Conservation (phyloP, 1,140 invertebrate genomes). For the Drosophila rhopaloa region DNA sequence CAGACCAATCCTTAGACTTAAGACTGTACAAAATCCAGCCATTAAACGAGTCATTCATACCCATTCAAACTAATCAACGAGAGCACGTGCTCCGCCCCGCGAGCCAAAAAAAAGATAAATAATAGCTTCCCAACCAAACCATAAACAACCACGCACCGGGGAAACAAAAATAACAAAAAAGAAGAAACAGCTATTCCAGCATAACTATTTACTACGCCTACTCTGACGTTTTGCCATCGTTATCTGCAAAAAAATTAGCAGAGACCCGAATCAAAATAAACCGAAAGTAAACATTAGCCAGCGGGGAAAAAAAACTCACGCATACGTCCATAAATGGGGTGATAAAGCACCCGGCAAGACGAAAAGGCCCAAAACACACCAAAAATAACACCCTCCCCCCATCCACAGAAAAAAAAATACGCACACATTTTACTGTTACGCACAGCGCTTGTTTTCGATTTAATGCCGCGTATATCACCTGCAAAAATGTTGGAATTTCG, state of each 20-base stretch:
- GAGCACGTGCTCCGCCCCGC: conserved; percentile 55
- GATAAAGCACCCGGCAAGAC: conserved; percentile 48
- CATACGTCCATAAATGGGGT: conserved; percentile 44
- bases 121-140: conserved; percentile 17
- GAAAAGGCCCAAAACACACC: conserved; percentile 32
- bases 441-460: conserved; percentile 55
- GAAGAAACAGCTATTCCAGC: conserved; percentile 10
- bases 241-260: conserved; percentile 42
- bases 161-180: background rate
- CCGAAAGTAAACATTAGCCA: conserved; percentile 63
- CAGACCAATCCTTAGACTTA: background rate
- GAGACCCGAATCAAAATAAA: conserved; percentile 62
- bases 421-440: conserved; percentile 81
- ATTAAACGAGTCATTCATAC: background rate
- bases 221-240: conserved; percentile 44
- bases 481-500: conserved; percentile 49
- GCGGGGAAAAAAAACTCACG: conserved; percentile 20
- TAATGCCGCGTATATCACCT: conserved; percentile 45
- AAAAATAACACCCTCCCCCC: conserved; percentile 3
- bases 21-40: background rate
- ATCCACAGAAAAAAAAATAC: conserved; percentile 19
- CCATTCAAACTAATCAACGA: conserved; percentile 19
- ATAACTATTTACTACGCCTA: conserved; percentile 65
- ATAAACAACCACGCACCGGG: conserved; percentile 44
- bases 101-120: conserved; percentile 18